Evolutionary conservation across 2,888 invertebrate genomes (phyloP), one percentile per base, ranked within the genome.

Genomic region (Yponomeuta malinellus): DNA sequence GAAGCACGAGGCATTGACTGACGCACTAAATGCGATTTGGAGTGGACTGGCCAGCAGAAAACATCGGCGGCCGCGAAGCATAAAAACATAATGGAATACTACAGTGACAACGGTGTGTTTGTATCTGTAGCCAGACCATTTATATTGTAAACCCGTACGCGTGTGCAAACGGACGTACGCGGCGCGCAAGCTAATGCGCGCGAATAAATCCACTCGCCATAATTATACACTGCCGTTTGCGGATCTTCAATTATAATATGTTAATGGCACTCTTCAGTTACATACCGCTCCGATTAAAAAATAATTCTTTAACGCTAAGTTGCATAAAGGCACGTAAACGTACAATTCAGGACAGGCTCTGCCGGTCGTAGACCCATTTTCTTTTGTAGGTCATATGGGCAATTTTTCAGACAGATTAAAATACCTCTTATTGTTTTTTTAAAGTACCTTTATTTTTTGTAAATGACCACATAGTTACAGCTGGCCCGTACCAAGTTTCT

Each of bases 161-260:
- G 48, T 8, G 48, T 12, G 43, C n/a, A 76, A 76, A 33, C 70
- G 70, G 79, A 76, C 74, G 77, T 74, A 76, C 72, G 70, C 76
- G 71, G 71, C 73, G 72, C 73, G 75, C 75, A 75, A 73, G 75
- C 74, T 71, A 76, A 74, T 74, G 71, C 72, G 73, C 73, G 23
- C 64, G 63, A 70, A 70, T 70, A 64, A 63, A n/a, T 48, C 37
- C 9, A 10, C 67, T 33, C 29, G n/a, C 67, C 31, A 43, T 43
- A 43, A 43, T 29, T 33, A 15, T 33, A 1, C 33, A 10, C 37
- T 23, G 23, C 23, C 15, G 29, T 48, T 37, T 33, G 33, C 33
- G 33, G 37, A 37, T 37, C 67, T 48, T 37, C 43, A 48, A 68
- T 68, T 68, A 68, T 48, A 43, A 68, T 68, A 68, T 68, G 68